Evolutionary conservation across 2,113 vertebrate genomes (phyloP).

Genomic region (Micromys minutus): DNA sequence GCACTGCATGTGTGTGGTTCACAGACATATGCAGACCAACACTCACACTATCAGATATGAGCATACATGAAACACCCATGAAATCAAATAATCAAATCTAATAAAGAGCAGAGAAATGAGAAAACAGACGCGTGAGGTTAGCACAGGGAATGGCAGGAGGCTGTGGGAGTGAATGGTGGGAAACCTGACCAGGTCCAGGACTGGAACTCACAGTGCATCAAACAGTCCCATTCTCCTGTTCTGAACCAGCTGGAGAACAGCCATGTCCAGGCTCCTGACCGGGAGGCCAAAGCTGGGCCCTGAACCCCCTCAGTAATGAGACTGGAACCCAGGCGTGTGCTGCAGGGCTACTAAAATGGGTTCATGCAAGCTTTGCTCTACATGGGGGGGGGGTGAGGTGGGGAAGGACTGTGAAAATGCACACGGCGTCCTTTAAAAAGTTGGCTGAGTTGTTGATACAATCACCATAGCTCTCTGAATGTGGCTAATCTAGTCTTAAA

Average conservation of each 20-base stretch:
- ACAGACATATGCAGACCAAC: neutral
- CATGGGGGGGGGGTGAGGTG: neutral
- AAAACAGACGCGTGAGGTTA: too few species aligned
- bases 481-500: neutral
- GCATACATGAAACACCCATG: too few species aligned
- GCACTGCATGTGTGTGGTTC: neutral
- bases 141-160: neutral
- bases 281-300: neutral
- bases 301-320: too few species aligned
- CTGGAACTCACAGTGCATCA: neutral
- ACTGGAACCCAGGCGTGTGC: neutral
- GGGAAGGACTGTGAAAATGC: neutral
- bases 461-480: neutral
- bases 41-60: neutral
- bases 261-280: neutral
- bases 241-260: neutral
- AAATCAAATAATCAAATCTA: neutral
- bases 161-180: accelerated
- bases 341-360: neutral
- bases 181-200: neutral
- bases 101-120: neutral
- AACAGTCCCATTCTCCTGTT: neutral
- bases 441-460: neutral
- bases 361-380: neutral
- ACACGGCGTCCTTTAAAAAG: neutral